phyloP scores from a whole-genome alignment of 2,888 invertebrate species.

The Beris morrisii region DNA sequence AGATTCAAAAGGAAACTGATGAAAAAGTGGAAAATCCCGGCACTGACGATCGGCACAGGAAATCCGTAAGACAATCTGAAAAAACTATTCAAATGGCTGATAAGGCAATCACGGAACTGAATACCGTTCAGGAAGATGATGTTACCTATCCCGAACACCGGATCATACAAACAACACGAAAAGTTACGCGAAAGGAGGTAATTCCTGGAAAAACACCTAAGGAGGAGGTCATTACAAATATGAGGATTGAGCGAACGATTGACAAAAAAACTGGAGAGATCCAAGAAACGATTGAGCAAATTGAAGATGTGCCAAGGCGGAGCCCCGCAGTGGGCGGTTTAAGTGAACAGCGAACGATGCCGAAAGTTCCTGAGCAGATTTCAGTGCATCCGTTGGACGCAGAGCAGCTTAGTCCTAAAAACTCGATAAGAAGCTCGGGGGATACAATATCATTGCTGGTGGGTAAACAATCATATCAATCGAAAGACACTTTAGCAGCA shows the following conservation, averaged over 20 bases:
- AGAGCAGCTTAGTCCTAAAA: too few relatives aligned
- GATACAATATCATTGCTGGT: too few relatives aligned
- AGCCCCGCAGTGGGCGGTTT: too few relatives aligned
- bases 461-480: too few relatives aligned
- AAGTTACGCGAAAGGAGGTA: background rate
- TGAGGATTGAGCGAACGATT: background rate
- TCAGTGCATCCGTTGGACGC: too few relatives aligned
- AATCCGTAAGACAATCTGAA: background rate
- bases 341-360: too few relatives aligned
- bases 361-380: too few relatives aligned
- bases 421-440: too few relatives aligned
- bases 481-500: too few relatives aligned
- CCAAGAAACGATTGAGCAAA: background rate
- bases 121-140: background rate
- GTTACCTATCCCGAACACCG: background rate
- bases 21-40: constrained; percentile 2
- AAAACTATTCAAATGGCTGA: background rate
- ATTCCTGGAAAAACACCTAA: background rate
- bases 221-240: constrained; percentile 1
- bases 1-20: constrained; percentile 1
- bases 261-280: constrained; percentile 8
- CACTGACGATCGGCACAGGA: background rate
- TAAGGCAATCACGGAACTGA: background rate
- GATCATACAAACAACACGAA: background rate
- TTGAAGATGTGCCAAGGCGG: background rate